A percentile compares a stretch with the other conserved stretches of the same genome.
phyloP scores from a whole-genome alignment of 2,113 vertebrate species.

The Pollimyrus isidori region DNA sequence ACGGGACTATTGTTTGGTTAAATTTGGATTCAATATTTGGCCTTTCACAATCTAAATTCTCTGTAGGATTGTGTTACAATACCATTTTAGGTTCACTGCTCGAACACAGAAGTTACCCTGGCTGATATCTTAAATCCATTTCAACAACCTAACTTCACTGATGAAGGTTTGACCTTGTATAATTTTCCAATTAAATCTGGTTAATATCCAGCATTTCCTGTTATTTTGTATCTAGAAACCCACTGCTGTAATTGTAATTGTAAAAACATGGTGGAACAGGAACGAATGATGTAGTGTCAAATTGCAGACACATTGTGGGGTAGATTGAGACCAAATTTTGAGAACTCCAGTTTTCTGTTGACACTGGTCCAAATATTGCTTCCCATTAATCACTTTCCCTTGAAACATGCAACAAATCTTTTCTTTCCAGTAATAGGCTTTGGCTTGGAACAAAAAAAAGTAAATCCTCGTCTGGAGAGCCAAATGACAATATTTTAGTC shows the following conservation, averaged over 20 bases:
- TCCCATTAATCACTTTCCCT: slow-evolving; percentile 25
- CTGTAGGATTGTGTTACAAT: not conserved
- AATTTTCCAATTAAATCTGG: slow-evolving; percentile 12
- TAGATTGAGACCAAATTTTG: slow-evolving; percentile 11
- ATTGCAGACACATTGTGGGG: slow-evolving; percentile 20
- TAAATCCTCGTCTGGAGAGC: slow-evolving; percentile 9
- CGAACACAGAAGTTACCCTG: not conserved
- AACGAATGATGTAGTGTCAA: slow-evolving; percentile 21
- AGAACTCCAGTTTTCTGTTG: slow-evolving; percentile 24
- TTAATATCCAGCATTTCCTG: not conserved
- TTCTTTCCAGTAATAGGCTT: slow-evolving; percentile 35
- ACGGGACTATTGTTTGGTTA: not conserved
- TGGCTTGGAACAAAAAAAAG: slow-evolving; percentile 33
- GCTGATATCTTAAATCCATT: not conserved
- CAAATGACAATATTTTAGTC: slow-evolving; percentile 24
- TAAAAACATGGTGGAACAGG: slow-evolving; percentile 22
- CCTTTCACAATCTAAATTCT: slow-evolving; percentile 10
- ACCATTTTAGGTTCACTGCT: not conserved
- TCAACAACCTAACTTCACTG: slow-evolving; percentile 6
- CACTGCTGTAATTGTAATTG: not conserved
- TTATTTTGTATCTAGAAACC: slow-evolving; percentile 14
- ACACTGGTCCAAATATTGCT: slow-evolving; percentile 31
- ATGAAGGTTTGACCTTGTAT: slow-evolving; percentile 10
- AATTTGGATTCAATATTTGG: not conserved
- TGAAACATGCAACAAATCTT: slow-evolving; percentile 35